Evolutionary conservation across 2,113 vertebrate species (phyloP).

Genomic region (Suncus etruscus): DNA sequence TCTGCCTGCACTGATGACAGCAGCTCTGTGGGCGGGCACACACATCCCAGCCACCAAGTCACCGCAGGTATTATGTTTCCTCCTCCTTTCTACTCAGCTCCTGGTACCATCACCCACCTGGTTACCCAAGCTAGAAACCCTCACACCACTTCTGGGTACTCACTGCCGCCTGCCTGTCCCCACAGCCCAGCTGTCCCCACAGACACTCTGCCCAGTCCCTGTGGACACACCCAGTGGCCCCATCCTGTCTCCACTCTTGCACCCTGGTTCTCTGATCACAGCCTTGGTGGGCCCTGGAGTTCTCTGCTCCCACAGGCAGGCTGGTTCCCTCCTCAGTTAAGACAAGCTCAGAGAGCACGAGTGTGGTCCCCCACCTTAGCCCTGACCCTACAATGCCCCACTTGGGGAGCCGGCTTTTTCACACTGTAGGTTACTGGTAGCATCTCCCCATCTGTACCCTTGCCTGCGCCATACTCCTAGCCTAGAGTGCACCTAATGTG

Average conservation of each 20-base stretch:
- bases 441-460: neutral
- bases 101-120: neutral
- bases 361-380: neutral
- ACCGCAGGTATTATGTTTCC: neutral
- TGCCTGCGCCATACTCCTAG: neutral
- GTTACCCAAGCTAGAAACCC: constrained; percentile 2
- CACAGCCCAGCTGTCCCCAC: neutral
- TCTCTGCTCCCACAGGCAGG: constrained; percentile 12
- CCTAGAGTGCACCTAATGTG: neutral
- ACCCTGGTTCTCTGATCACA: too few species aligned
- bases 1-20: neutral
- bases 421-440: neutral
- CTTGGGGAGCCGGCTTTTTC: neutral
- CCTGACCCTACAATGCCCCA: neutral
- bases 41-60: neutral
- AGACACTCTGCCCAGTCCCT: neutral
- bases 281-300: too few species aligned
- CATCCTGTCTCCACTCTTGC: neutral
- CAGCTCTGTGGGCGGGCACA: constrained; percentile 9
- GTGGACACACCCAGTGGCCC: neutral
- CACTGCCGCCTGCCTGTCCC: neutral
- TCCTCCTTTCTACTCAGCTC: constrained; percentile 12
- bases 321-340: neutral
- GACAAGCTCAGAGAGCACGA: neutral
- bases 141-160: constrained; percentile 10